phyloP scores from a whole-genome alignment of 2,797 vertebrate genomes.

The Crypturellus tataupa region DNA sequence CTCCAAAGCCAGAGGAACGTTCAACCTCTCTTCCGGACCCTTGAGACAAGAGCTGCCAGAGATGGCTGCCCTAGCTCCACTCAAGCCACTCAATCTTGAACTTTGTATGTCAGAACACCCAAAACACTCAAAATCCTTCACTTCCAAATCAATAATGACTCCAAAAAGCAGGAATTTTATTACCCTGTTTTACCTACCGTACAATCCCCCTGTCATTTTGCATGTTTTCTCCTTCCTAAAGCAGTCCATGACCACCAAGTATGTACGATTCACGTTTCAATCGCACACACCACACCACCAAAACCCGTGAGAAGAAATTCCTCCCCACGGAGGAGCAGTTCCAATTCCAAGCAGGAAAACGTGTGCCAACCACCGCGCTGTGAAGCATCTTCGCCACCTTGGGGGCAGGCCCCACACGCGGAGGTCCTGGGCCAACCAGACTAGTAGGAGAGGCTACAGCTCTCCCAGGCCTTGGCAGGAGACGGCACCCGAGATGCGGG shows the following conservation, averaged over 20 bases:
- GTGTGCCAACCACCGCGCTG: fast-evolving
- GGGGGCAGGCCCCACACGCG: fast-evolving
- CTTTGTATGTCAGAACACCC: neutral
- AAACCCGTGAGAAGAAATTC: neutral
- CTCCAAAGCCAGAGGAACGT: neutral
- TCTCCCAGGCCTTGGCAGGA: neutral
- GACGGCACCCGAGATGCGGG: neutral
- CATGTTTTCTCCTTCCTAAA: neutral
- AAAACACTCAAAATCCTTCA: neutral
- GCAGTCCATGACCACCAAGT: neutral
- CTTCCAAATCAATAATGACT: neutral
- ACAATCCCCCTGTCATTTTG: neutral
- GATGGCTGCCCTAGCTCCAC: neutral
- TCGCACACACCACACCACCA: fast-evolving
- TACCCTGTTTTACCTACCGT: neutral
- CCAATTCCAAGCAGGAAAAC: neutral
- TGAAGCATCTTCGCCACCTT: neutral
- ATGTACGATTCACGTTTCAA: fast-evolving
- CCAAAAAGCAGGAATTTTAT: neutral
- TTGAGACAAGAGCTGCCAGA: neutral
- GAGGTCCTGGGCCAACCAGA: neutral
- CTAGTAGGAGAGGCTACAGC: fast-evolving
- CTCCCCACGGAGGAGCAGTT: neutral
- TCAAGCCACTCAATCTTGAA: neutral
- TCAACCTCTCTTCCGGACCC: fast-evolving